A percentile compares a stretch with the other conserved stretches of the same genome.
Evolutionary conservation across 1,140 invertebrate genomes (phyloP).

Genomic region (Cardiocondyla obscurior): DNA sequence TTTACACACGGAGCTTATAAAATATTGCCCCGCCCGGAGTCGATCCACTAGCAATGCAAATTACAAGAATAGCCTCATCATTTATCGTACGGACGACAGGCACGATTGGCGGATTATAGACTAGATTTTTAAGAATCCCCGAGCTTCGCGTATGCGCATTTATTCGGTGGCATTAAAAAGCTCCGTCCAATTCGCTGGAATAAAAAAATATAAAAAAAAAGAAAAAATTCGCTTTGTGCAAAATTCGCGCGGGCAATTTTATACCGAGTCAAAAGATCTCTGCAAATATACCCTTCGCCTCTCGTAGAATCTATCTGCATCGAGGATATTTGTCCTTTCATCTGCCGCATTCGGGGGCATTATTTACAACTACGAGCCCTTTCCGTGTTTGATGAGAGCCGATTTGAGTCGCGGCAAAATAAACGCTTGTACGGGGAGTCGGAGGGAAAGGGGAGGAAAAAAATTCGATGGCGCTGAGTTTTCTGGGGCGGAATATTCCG

Average conservation of each 20-base stretch:
- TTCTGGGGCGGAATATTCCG: slow-evolving; percentile 32
- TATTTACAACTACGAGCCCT: slow-evolving; percentile 25
- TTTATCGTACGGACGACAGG: slow-evolving; percentile 31
- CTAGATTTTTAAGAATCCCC: slow-evolving; percentile 32
- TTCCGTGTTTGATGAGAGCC: slow-evolving; percentile 14
- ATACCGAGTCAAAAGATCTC: neutral
- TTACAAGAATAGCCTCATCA: neutral
- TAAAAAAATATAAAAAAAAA: no score
- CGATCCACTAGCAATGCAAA: slow-evolving; percentile 26
- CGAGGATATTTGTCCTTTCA: slow-evolving; percentile 11
- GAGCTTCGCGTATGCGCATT: slow-evolving; percentile 5
- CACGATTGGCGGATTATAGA: slow-evolving; percentile 52
- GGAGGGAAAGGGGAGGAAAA: no score
- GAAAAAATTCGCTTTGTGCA: neutral
- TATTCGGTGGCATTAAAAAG: slow-evolving; percentile 1
- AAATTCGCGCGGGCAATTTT: slow-evolving; percentile 18
- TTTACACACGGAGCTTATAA: neutral
- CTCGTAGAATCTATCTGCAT: neutral
- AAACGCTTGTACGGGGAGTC: slow-evolving; percentile 28
- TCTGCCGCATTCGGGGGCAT: neutral
- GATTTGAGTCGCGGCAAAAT: slow-evolving; percentile 39
- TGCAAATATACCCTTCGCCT: neutral
- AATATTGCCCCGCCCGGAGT: neutral
- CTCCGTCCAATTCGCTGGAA: neutral
- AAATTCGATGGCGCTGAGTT: slow-evolving; percentile 6